Conservation (phyloP, 1,140 invertebrate species). For the Nephila pilipes region DNA sequence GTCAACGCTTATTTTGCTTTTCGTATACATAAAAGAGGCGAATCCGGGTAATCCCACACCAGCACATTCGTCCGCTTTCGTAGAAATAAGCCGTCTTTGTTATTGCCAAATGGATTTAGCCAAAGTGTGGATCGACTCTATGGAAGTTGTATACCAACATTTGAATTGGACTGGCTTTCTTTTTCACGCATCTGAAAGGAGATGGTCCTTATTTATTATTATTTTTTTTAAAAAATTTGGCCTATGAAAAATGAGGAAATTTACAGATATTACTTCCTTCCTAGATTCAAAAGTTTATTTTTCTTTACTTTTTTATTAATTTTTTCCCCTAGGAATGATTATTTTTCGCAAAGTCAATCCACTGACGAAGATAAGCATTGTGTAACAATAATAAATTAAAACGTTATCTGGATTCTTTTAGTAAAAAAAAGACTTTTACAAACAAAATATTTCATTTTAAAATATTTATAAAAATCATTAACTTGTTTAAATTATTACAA, state of each 20-base stretch:
- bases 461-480: no score
- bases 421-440: no score
- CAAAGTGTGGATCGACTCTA: conserved; percentile 31
- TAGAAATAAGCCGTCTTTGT: conserved; percentile 44
- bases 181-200: neutral
- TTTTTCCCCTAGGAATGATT: no score
- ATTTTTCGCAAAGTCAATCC: no score
- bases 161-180: conserved; percentile 38
- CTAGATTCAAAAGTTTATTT: neutral
- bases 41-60: conserved; percentile 36
- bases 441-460: no score
- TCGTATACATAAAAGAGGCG: neutral
- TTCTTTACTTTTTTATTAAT: no score
- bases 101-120: conserved; percentile 61
- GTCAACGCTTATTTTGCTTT: conserved; percentile 71
- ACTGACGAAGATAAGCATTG: no score
- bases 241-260: neutral
- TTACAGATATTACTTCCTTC: neutral
- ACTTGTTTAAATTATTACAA: no score
- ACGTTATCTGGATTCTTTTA: no score
- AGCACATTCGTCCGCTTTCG: conserved; percentile 5
- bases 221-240: neutral
- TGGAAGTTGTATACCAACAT: conserved; percentile 36
- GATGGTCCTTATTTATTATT: neutral
- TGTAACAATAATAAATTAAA: no score